Conservation (phyloP, 2,888 invertebrate genomes). For the Tholera decimalis region DNA sequence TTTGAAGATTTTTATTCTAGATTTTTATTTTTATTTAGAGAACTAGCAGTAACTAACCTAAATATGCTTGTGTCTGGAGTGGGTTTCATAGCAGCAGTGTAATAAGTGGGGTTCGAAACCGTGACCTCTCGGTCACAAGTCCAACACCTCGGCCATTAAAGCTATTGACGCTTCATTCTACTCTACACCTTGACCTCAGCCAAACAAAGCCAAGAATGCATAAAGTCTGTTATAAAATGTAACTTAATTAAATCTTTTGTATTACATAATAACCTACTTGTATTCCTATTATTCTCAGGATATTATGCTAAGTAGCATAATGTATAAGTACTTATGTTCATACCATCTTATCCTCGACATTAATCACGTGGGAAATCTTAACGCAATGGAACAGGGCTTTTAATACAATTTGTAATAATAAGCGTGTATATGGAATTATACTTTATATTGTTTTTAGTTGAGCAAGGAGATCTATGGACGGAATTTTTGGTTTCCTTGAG, state of each 20-base stretch:
- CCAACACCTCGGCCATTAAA: too few relatives aligned
- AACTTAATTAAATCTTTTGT: slow-evolving; percentile 11
- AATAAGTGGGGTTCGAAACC: too few relatives aligned
- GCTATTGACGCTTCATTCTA: too few relatives aligned
- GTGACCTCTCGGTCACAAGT: too few relatives aligned
- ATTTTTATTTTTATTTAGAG: too few relatives aligned
- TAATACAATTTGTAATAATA: slow-evolving; percentile 40
- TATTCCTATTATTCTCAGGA: not conserved
- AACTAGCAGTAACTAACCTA: too few relatives aligned
- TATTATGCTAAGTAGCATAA: slow-evolving; percentile 37
- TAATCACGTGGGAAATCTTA: slow-evolving; percentile 62
- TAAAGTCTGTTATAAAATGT: not conserved
- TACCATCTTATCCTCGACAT: slow-evolving; percentile 65
- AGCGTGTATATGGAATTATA: slow-evolving; percentile 19
- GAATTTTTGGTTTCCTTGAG: not conserved
- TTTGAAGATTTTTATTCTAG: too few relatives aligned
- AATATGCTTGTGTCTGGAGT: too few relatives aligned
- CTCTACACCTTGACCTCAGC: too few relatives aligned
- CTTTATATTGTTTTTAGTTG: slow-evolving; percentile 18
- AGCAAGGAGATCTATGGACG: not conserved
- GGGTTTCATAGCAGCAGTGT: too few relatives aligned
- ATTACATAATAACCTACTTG: slow-evolving; percentile 17
- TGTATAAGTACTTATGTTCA: slow-evolving; percentile 22
- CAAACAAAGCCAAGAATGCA: too few relatives aligned
- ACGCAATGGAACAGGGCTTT: slow-evolving; percentile 49